Evolutionary conservation across 2,888 invertebrate genomes (phyloP).

Genomic region (Deilephila porcellus): DNA sequence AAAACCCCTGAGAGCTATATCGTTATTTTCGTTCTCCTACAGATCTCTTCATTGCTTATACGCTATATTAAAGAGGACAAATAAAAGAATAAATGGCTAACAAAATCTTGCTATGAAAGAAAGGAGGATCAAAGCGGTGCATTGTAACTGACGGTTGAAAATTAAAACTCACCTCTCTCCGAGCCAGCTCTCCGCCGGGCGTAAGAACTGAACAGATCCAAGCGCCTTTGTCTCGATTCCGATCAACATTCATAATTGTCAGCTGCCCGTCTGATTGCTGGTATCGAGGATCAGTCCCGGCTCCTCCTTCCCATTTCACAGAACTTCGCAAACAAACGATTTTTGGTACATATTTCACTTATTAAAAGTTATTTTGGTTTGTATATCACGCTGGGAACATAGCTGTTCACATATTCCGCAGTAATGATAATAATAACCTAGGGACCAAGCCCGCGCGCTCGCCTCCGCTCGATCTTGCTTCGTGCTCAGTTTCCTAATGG

Average conservation of each 20-base stretch:
- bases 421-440: constrained; percentile 50
- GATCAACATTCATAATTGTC: constrained; percentile 86
- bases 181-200: constrained; percentile 90
- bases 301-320: constrained; percentile 88
- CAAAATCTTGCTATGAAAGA: neutral
- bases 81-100: too few relatives aligned
- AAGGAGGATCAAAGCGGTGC: neutral
- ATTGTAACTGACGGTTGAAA: neutral
- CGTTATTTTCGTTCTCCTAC: too few relatives aligned
- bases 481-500: constrained; percentile 51
- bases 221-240: constrained; percentile 88
- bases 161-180: constrained; percentile 86
- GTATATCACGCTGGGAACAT: constrained; percentile 34
- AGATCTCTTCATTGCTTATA: too few relatives aligned
- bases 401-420: constrained; percentile 42
- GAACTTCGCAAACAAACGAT: constrained; percentile 53
- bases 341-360: constrained; percentile 28
- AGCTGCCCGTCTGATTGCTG: constrained; percentile 84
- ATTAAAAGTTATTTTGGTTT: constrained; percentile 7
- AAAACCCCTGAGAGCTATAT: too few relatives aligned
- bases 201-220: constrained; percentile 92
- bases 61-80: too few relatives aligned
- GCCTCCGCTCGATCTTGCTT: constrained; percentile 40
- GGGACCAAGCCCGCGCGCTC: constrained; percentile 34
- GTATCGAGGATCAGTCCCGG: constrained; percentile 79